A percentile compares a stretch with the other conserved stretches of the same genome.
Evolutionary conservation across 2,113 vertebrate species (phyloP).

Genomic region (Aix galericulata): DNA sequence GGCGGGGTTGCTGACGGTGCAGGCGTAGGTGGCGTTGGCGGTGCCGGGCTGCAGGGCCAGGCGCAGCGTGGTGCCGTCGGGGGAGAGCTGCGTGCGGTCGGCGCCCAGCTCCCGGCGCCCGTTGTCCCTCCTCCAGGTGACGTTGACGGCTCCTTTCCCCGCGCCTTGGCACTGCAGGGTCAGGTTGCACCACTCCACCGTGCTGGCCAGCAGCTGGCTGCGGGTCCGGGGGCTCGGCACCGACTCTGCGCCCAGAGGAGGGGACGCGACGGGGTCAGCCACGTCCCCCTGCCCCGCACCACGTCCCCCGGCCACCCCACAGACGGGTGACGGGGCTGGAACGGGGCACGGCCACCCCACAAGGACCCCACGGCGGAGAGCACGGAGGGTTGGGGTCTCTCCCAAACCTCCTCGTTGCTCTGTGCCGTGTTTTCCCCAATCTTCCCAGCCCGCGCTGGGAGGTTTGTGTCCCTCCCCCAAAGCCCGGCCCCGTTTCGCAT

Average conservation of each 20-base stretch:
- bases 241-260: background rate
- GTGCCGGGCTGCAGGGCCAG: background rate
- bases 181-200: constrained; percentile 4
- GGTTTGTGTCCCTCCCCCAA: too few species aligned
- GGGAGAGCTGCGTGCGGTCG: background rate
- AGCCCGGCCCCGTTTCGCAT: fast-evolving
- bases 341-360: fast-evolving
- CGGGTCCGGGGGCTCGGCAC: constrained; percentile 18
- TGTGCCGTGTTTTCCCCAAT: background rate
- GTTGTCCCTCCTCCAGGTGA: constrained; percentile 32
- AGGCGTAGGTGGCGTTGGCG: background rate
- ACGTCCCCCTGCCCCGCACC: fast-evolving
- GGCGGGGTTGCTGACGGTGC: constrained; percentile 34
- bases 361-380: background rate
- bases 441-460: fast-evolving
- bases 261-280: fast-evolving
- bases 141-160: background rate
- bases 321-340: too few species aligned
- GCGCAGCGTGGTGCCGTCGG: background rate
- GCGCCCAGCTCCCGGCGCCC: background rate
- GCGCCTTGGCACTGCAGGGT: constrained; percentile 26
- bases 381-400: background rate
- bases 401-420: background rate
- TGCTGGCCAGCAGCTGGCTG: background rate
- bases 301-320: fast-evolving